Conservation (phyloP, 2,113 vertebrate genomes). For the Petrocephalus zakoni region DNA sequence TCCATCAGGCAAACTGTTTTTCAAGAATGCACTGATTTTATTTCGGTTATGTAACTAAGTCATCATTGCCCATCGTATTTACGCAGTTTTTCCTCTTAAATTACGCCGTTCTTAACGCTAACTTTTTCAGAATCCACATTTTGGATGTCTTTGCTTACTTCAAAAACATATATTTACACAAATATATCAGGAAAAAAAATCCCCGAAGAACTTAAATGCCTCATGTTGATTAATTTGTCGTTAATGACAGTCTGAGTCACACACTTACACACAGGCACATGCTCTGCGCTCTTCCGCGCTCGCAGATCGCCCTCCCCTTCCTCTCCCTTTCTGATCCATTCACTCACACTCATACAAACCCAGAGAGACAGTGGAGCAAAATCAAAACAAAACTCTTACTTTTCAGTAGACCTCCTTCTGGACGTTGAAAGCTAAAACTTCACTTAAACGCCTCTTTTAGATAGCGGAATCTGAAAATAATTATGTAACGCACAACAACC, state of each 20-base stretch:
- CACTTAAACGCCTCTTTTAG: slow-evolving; percentile 63
- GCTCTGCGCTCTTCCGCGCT: slow-evolving; percentile 31
- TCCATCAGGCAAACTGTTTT: slow-evolving; percentile 36
- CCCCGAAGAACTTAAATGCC: slow-evolving; percentile 51
- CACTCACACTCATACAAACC: slow-evolving; percentile 31
- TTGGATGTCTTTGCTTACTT: slow-evolving; percentile 44
- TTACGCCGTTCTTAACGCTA: slow-evolving; percentile 47
- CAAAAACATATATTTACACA: slow-evolving; percentile 30
- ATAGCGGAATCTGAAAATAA: slow-evolving; percentile 54
- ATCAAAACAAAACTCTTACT: slow-evolving; percentile 72
- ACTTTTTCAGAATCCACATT: slow-evolving; percentile 29
- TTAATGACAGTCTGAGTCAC: slow-evolving; percentile 60
- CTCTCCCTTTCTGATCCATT: slow-evolving; percentile 30
- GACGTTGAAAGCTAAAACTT: slow-evolving; percentile 63
- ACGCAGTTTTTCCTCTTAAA: slow-evolving; percentile 32
- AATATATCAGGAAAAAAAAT: slow-evolving; percentile 38
- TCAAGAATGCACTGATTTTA: slow-evolving; percentile 9
- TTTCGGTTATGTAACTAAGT: not conserved
- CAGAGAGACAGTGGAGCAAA: slow-evolving; percentile 35
- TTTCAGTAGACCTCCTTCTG: slow-evolving; percentile 63
- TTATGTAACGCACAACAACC: slow-evolving; percentile 53
- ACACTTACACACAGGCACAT: slow-evolving; percentile 27
- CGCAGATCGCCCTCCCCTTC: slow-evolving; percentile 30
- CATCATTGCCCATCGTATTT: not conserved
- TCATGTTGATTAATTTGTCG: slow-evolving; percentile 69